These are phyloP conservation scores for Bungarus multicinctus DNA, from an alignment of 2,113 vertebrate species.

Conservation along the genomic window DNA sequence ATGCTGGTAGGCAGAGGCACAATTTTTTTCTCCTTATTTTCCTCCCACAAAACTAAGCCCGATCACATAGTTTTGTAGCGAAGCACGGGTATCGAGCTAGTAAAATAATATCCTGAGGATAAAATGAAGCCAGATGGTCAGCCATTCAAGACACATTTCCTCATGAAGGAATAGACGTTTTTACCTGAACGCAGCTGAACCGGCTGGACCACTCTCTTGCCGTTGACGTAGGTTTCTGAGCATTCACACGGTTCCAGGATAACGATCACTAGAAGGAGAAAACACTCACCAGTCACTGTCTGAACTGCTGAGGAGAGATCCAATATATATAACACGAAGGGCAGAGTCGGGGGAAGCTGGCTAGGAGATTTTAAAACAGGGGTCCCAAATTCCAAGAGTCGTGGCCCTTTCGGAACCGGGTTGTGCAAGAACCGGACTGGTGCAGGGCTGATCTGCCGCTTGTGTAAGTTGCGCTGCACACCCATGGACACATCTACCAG, in stretches of 20 bases:
- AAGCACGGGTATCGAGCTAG: too few species aligned
- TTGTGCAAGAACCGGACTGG: not conserved
- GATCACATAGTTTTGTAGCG: too few species aligned
- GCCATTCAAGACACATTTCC: not conserved
- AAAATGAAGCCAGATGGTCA: not conserved
- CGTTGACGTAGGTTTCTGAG: slow-evolving; percentile 97
- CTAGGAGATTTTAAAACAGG: not conserved
- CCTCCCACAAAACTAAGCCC: too few species aligned
- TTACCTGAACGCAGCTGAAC: slow-evolving; percentile 95
- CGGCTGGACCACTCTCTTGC: slow-evolving; percentile 88
- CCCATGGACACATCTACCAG: too few species aligned
- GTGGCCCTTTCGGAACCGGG: not conserved
- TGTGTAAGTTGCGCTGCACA: not conserved
- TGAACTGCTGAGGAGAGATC: not conserved
- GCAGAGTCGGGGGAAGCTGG: not conserved
- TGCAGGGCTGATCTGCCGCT: too few species aligned
- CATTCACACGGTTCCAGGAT: slow-evolving; percentile 91
- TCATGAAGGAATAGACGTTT: not conserved
- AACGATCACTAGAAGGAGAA: slow-evolving; percentile 82
- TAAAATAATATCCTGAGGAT: not conserved
- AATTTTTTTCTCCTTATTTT: too few species aligned
- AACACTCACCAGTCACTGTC: not conserved
- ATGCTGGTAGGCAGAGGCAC: too few species aligned
- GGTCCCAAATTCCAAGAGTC: fast-evolving
- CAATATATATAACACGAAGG: not conserved